Evolutionary conservation across 2,113 vertebrate species (phyloP), one percentile per base, ranked within the genome.

Genomic region (Lagopus muta): DNA sequence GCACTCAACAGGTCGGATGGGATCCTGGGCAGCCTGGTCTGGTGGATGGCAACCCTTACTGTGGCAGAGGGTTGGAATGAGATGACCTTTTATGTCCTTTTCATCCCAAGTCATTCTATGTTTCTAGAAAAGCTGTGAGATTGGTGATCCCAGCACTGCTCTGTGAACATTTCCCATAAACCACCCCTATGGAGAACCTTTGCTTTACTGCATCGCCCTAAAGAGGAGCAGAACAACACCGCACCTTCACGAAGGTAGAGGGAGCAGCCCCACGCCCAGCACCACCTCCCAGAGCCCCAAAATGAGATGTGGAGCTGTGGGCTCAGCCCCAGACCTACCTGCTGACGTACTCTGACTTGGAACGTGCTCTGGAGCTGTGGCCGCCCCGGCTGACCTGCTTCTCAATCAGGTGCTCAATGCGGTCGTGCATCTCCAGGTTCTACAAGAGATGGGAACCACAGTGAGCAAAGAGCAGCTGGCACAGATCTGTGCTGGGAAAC

Each of bases 341-440:
- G 97, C 98, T 98, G 57, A 96, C 97, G 3, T 98, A 98, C 83
- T 98, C 98, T 0, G 98, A 97, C 72, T 98, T 99, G 58, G 97
- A 93, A 95, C 98, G 88, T 48, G 96, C 62, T 43, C 97, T 89
- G 42, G 95, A 81, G 80, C 89, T 96, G 89, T 91, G 95, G 40
- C 91, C 96, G 1, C 98, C 91, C 17, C 98, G 95, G 50, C 95
- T 98, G 92, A 98, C 45, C 43, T 99, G 98, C 21, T 97, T 97
- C 78, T 98, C 98, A 4, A 99, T 98, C 87, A 98, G 97, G 94
- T 99, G 99, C 55, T 99, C 99, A 91, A 99, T 98, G 92, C 98
- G 98, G 85, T 99, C 99, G 0, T 98, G 98, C 98, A 99, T 98
- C 94, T 99, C 98, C 88, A 98, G 97, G 96, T 99, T 99, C 99